Evolutionary conservation across 2,797 vertebrate genomes (phyloP).

Genomic region (Delichon dasypus): DNA sequence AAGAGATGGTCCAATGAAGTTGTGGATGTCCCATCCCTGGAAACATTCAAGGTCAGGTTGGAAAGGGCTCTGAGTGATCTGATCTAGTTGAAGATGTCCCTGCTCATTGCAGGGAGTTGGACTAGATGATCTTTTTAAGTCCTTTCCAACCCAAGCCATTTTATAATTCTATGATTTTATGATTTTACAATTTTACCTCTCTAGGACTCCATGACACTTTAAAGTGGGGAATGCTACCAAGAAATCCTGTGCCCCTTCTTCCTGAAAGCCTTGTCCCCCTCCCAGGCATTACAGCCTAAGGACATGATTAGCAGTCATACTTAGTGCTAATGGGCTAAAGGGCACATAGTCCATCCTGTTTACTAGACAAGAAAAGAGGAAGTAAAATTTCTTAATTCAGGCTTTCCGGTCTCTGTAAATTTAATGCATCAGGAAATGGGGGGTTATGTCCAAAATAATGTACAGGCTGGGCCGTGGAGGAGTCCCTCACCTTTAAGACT

Average conservation of each 20-base stretch:
- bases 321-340: neutral
- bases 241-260: neutral
- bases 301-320: neutral
- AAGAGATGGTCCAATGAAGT: neutral
- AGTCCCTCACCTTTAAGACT: neutral
- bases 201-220: neutral
- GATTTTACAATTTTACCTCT: neutral
- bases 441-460: neutral
- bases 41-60: neutral
- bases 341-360: neutral
- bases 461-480: neutral
- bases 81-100: neutral
- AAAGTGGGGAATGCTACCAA: neutral
- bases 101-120: neutral
- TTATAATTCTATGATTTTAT: neutral
- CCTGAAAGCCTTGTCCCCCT: neutral
- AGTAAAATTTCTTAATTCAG: slow-evolving; percentile 21
- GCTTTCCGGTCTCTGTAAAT: neutral
- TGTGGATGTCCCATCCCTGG: neutral
- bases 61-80: neutral
- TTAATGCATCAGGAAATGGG: neutral
- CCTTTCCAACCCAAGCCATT: neutral
- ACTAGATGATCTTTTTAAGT: neutral
- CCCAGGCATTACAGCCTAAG: neutral
- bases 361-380: slow-evolving; percentile 31